Percentiles rank a stretch among this genome's conserved stretches.
phyloP scores from a whole-genome alignment of 2,113 vertebrate genomes.

The Chitala chitala region DNA sequence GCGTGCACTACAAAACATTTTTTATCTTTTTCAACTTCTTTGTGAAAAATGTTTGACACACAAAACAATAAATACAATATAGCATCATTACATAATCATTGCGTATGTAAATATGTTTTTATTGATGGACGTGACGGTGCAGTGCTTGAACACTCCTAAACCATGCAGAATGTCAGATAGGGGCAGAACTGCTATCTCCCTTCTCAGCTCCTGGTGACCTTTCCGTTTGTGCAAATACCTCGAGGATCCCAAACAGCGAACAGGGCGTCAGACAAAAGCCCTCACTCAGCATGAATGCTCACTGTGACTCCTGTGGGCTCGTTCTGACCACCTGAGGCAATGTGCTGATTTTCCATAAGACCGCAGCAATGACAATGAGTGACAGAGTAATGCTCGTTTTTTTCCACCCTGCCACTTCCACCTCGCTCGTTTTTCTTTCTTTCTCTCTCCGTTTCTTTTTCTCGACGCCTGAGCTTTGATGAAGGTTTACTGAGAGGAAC shows the following conservation, averaged over 20 bases:
- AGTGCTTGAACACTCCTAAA: neutral
- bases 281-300: neutral
- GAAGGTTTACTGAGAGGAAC: constrained; percentile 13
- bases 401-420: neutral
- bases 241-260: neutral
- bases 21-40: neutral
- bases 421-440: neutral
- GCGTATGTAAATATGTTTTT: neutral
- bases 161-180: neutral
- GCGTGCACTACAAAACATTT: constrained; percentile 5
- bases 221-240: neutral
- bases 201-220: neutral
- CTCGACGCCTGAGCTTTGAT: constrained; percentile 1
- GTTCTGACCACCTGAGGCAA: neutral
- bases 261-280: neutral
- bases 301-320: neutral
- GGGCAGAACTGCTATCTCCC: neutral
- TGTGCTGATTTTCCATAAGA: neutral
- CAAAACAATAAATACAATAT: neutral
- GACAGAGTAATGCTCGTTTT: neutral
- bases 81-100: neutral
- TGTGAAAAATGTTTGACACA: neutral
- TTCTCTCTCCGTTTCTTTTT: neutral
- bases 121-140: neutral
- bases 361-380: neutral